Evolutionary conservation across 2,888 invertebrate species (phyloP).

Genomic region (Hirtodrosophila confusa): DNA sequence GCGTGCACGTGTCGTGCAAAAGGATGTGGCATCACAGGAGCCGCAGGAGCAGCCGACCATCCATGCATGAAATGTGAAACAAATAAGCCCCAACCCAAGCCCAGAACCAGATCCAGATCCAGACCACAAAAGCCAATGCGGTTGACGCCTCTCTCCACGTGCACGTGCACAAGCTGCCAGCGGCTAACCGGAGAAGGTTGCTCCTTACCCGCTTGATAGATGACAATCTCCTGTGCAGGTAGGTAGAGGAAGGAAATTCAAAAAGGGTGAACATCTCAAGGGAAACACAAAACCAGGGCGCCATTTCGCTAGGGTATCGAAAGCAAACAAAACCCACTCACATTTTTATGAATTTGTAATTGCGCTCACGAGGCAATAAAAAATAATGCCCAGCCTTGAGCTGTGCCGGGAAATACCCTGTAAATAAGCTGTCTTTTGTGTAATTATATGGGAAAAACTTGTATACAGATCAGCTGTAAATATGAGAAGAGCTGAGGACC

Average conservation of each 20-base stretch:
- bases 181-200: slow-evolving; percentile 16
- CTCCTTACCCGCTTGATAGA: slow-evolving; percentile 27
- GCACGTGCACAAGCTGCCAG: slow-evolving; percentile 49
- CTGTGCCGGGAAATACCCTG: slow-evolving; percentile 7
- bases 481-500: too few relatives aligned
- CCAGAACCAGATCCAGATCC: slow-evolving; percentile 13
- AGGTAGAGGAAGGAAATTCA: slow-evolving; percentile 19
- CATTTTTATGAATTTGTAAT: slow-evolving; percentile 53
- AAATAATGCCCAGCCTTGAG: background rate
- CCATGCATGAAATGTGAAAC: slow-evolving; percentile 35
- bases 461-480: too few relatives aligned
- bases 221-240: slow-evolving; percentile 48
- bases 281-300: slow-evolving; percentile 35
- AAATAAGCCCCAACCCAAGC: too few relatives aligned
- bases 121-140: slow-evolving; percentile 44
- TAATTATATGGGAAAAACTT: too few relatives aligned
- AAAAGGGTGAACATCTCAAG: slow-evolving; percentile 30
- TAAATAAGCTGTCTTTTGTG: background rate
- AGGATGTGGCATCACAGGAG: slow-evolving; percentile 4
- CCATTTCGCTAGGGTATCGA: slow-evolving; percentile 33
- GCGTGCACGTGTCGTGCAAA: slow-evolving; percentile 41
- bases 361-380: slow-evolving; percentile 8
- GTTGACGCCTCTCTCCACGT: slow-evolving; percentile 23
- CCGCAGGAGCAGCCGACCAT: slow-evolving; percentile 14
- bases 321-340: slow-evolving; percentile 19